A percentile compares a stretch with the other conserved stretches of the same genome.
Evolutionary conservation across 1,140 invertebrate species (phyloP).

Genomic region (Chrysopa pallens): DNA sequence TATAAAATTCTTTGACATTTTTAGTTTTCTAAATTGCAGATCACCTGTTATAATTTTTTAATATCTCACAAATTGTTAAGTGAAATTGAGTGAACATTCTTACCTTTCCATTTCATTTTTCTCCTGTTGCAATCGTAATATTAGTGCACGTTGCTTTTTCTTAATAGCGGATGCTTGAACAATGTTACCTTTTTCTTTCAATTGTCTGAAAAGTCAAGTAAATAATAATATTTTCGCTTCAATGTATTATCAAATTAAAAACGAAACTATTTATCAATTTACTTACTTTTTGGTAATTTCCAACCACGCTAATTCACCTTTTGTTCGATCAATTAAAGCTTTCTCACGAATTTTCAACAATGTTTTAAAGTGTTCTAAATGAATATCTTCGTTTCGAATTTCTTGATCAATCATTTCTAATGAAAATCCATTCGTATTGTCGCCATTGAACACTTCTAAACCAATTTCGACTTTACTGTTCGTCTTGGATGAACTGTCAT

Average conservation of each 20-base stretch:
- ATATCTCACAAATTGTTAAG: background rate
- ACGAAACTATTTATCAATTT: background rate
- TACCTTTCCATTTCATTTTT: conserved; percentile 20
- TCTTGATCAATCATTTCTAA: conserved; percentile 11
- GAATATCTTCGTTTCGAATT: conserved; percentile 19
- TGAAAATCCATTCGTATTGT: background rate
- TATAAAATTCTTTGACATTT: no score
- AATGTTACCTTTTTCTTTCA: conserved; percentile 18
- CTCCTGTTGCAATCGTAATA: conserved; percentile 20
- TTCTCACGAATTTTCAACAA: conserved; percentile 20
- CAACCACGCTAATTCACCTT: conserved; percentile 18
- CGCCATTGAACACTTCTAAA: no score
- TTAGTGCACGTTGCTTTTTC: conserved; percentile 20
- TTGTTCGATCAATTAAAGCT: conserved; percentile 17
- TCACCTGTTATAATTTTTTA: no score
- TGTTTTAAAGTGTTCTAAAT: conserved; percentile 18
- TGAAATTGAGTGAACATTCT: background rate
- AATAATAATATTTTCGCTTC: no score
- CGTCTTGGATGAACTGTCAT: no score
- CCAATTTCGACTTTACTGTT: no score
- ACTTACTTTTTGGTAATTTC: conserved; percentile 22
- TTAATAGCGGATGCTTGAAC: conserved; percentile 19
- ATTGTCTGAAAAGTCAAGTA: conserved; percentile 11
- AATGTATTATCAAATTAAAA: background rate
- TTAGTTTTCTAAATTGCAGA: no score